Base-by-base conservation (phyloP, 2,113 vertebrate genomes). In the Hylia prasina region DNA sequence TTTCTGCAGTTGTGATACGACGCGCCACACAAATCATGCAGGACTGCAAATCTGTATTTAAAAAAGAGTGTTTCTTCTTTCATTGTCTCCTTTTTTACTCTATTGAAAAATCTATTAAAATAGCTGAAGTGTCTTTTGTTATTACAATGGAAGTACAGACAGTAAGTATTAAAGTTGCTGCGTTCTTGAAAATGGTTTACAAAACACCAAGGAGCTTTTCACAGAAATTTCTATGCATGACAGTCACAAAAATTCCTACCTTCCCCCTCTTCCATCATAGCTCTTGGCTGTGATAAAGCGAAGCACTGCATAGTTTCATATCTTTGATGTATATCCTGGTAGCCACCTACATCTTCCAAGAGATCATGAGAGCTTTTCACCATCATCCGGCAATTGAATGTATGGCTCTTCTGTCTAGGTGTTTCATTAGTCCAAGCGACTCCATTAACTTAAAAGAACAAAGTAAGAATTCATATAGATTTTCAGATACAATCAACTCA, bases 231-330 rank as follows among this genome's bases (percentile, higher is more conserved):
- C 33, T 75, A 7, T 11, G n/a, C 22, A 66, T 1, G n/a, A 11
- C 18, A 88, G 61, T 61, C 13, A 44, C 19, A 50, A 17, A n/a
- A 72, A 44, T 47, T 57, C 97, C 96, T 97, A 99, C 99, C 99
- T 98, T 99, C 99, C 14, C 99, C 99, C 88, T 99, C 99, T 93
- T 99, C 99, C 98, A 99, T 99, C 98, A 99, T 99, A 85, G 99
- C 99, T 63, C 99, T 98, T 24, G 99, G 99, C 95, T 99, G 99
- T 17, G 99, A 99, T 77, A 99, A 98, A 54, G 99, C 99, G 64
- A 99, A 99, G 94, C 99, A 99, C 95, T 99, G 99, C 99, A 99
- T 99, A 39, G 98, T 99, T 97, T 99, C 99, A 3, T 99, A 99
- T 98, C 98, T 98, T n/a, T 98, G 98, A 81, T 87, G 97, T 8